These are phyloP conservation scores for Dicerorhinus sumatrensis DNA, from an alignment of 2,113 vertebrate genomes.

Conservation along the genomic window DNA sequence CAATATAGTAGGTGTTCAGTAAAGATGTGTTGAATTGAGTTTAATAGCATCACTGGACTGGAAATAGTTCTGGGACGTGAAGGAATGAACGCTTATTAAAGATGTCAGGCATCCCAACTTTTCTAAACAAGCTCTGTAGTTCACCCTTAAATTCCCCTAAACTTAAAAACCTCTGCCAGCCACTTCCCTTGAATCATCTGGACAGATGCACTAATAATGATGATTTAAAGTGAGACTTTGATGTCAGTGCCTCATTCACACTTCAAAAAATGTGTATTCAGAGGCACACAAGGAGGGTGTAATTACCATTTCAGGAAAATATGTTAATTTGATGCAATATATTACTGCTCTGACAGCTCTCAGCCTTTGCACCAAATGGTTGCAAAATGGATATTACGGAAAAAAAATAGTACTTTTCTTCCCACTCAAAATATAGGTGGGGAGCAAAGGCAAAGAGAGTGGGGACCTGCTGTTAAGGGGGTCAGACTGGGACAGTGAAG, in stretches of 20 bases:
- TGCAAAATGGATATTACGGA: constrained; percentile 54
- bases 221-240: constrained; percentile 72
- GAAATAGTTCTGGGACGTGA: neutral
- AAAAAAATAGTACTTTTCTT: constrained; percentile 23
- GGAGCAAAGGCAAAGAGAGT: constrained; percentile 50
- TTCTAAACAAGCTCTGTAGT: neutral
- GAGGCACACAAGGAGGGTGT: constrained; percentile 73
- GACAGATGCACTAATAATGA: constrained; percentile 46
- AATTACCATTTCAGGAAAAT: constrained; percentile 82
- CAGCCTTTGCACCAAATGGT: constrained; percentile 65
- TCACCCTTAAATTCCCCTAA: constrained; percentile 69
- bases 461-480: neutral
- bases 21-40: neutral
- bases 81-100: neutral
- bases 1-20: neutral
- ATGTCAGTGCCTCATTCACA: constrained; percentile 68
- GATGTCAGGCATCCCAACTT: neutral
- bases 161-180: constrained; percentile 39
- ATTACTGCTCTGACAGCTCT: constrained; percentile 80
- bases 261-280: constrained; percentile 75
- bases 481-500: neutral
- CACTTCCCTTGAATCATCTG: constrained; percentile 47
- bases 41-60: neutral
- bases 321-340: constrained; percentile 74
- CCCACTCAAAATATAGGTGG: constrained; percentile 19